These are phyloP conservation scores for Bufo bufo DNA, from an alignment of 2,113 vertebrate species.

Conservation along the genomic window DNA sequence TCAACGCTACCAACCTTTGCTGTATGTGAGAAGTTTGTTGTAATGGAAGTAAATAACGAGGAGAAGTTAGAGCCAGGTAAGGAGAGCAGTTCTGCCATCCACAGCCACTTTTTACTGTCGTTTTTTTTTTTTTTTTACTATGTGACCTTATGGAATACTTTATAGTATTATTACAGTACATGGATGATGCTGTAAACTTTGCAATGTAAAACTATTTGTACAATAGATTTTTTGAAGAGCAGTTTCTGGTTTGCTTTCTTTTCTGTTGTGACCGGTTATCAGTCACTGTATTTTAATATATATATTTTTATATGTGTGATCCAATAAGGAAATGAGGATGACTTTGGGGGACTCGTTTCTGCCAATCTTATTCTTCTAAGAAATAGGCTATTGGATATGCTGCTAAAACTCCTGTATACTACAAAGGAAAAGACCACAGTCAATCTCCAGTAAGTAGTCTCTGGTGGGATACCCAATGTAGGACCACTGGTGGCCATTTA, in stretches of 20 bases:
- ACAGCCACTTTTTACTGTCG: rapidly evolving
- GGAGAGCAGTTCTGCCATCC: constrained; percentile 39
- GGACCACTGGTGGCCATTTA: not conserved
- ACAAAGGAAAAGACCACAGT: constrained; percentile 92
- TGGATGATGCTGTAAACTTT: not conserved
- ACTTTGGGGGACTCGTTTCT: constrained; percentile 91
- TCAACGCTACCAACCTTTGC: constrained; percentile 96
- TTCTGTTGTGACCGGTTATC: not conserved
- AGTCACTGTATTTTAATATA: not conserved
- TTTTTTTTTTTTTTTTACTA: not conserved
- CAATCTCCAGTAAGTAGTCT: constrained; percentile 88
- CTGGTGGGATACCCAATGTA: not conserved
- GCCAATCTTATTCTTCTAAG: constrained; percentile 93
- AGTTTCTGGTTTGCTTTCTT: too few relatives aligned
- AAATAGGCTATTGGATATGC: constrained; percentile 91
- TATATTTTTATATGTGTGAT: not conserved
- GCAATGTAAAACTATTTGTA: not conserved
- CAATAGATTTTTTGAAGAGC: not conserved
- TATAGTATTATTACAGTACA: not conserved
- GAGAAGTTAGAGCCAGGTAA: constrained; percentile 91
- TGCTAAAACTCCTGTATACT: constrained; percentile 89
- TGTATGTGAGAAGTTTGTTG: constrained; percentile 98
- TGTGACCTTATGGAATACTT: not conserved
- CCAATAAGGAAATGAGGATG: constrained; percentile 85
- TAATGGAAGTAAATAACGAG: constrained; percentile 94